Evolutionary conservation across 1,140 invertebrate species (phyloP), one percentile per base, ranked within the genome.

Genomic region (Monomorium pharaonis): DNA sequence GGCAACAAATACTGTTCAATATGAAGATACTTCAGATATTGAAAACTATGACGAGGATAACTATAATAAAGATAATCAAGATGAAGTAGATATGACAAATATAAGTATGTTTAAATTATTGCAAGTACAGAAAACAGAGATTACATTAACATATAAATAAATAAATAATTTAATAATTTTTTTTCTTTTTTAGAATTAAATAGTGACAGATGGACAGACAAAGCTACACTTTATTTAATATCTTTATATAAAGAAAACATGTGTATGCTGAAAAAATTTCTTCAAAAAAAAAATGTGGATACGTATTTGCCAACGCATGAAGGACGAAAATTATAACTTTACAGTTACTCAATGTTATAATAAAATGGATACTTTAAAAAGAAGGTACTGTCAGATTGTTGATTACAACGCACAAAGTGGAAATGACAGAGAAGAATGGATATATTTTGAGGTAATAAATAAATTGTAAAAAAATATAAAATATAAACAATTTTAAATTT

Each of bases 361-460:
- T 56, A 74, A 74, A 74, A 74, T 74, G 49, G 51, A 74, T 14
- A 37, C 49, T 21, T 37, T 74, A 24, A 56, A 74, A 54, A 37
- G 70, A 56, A 18, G 51, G 4, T 74, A 74, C 4, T 30, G 70
- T 47, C 27, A 74, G 9, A 37, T 74, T 33, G 4, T 74, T 7
- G 70, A 74, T 16, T 49, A 56, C 16, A 74, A 74, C 9, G 70
- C 49, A 37, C 49, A 74, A 56, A 74, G 70, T 56, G 49, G 10
- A 74, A 74, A 74, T 56, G 30, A 74, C 14, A 56, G 49, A 5
- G 56, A 74, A 74, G 30, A 74, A 42, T 74, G 70, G 70, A 74
- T 74, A 54, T 74, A 74, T 74, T 74, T 74, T 37, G 49, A 54
- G 9, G 51, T 74, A 74, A 37, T 56, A 56, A 27, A 54, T 74